Conservation (phyloP, 2,113 vertebrate species). For the human region DNA sequence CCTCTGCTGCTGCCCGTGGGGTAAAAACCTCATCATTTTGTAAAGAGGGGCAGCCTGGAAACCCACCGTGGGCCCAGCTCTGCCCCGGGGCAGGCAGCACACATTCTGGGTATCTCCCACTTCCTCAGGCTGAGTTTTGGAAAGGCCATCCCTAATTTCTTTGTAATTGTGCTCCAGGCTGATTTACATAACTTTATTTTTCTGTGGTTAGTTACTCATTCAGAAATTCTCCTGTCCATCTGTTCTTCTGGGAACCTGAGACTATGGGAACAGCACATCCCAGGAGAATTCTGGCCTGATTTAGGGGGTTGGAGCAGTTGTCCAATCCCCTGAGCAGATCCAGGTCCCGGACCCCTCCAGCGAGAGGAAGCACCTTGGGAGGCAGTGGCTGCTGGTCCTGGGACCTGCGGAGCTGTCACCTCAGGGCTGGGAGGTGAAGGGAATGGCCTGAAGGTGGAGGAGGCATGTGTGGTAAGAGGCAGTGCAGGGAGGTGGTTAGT, state of each 20-base stretch:
- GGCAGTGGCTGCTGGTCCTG: not conserved
- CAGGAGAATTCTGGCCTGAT: not conserved
- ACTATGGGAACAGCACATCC: constrained; percentile 5
- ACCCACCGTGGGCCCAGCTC: not conserved
- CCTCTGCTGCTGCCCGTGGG: not conserved
- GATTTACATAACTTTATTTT: constrained; percentile 36
- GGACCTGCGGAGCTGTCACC: not conserved
- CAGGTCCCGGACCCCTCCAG: not conserved
- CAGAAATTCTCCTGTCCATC: constrained; percentile 42
- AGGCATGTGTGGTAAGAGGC: not conserved
- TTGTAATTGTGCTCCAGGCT: not conserved
- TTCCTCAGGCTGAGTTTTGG: not conserved
- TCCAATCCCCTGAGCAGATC: too few relatives aligned
- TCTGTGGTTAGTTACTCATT: constrained; percentile 55
- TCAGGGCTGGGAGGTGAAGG: not conserved
- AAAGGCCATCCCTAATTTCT: constrained; percentile 15
- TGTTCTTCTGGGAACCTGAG: constrained; percentile 41
- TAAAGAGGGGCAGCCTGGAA: not conserved
- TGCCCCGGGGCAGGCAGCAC: not conserved
- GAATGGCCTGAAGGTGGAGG: not conserved
- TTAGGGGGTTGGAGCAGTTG: too few relatives aligned
- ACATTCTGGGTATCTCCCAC: not conserved
- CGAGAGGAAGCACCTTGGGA: not conserved
- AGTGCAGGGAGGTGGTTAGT: not conserved
- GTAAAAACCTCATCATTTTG: not conserved